A percentile compares a stretch with the other conserved stretches of the same genome.
Evolutionary conservation across 2,113 vertebrate genomes (phyloP).

Genomic region (Psammodynastes pulverulentus): DNA sequence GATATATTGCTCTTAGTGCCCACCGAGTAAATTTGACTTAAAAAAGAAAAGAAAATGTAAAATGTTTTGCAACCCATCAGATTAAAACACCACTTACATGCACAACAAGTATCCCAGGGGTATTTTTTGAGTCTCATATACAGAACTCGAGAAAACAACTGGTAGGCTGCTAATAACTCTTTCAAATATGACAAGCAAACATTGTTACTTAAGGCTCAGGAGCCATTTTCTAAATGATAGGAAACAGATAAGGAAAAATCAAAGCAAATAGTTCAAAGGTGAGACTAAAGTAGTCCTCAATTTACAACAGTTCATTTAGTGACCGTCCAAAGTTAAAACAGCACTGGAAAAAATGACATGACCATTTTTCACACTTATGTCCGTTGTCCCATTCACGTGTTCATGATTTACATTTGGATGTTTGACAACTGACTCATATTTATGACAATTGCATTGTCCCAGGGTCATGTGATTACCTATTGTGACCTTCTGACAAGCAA

Average conservation of each 20-base stretch:
- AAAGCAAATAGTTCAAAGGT: neutral
- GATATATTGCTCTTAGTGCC: neutral
- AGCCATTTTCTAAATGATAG: neutral
- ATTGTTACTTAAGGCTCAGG: neutral
- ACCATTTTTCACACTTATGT: neutral
- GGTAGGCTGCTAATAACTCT: neutral
- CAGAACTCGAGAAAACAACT: neutral
- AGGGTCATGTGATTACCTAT: too few species aligned
- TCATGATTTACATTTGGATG: too few species aligned
- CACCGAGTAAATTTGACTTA: neutral
- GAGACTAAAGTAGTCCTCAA: neutral
- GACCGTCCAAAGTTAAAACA: neutral
- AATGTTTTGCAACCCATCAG: neutral
- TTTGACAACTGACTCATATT: too few species aligned
- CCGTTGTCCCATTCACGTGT: too few species aligned
- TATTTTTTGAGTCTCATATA: neutral
- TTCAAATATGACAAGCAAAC: neutral
- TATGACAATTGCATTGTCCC: too few species aligned
- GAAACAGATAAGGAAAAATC: neutral
- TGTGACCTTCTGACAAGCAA: too few species aligned
- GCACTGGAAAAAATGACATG: neutral
- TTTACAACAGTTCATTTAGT: neutral
- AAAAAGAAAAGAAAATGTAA: neutral
- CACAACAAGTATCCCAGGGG: neutral
- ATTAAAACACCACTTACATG: neutral